Conservation (phyloP, 1,140 invertebrate species). For the Meteorus sp. region DNA sequence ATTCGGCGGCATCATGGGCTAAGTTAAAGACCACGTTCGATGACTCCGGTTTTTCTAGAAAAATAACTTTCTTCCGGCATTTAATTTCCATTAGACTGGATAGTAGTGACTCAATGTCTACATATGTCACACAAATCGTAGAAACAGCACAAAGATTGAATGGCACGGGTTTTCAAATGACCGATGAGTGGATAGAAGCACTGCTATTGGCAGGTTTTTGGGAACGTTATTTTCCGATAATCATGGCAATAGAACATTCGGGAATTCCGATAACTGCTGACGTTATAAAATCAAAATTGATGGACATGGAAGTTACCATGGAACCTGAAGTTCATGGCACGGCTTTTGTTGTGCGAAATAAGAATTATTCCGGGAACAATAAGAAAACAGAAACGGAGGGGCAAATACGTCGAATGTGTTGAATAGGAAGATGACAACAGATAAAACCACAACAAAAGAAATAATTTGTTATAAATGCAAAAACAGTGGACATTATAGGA, state of each 20-base stretch:
- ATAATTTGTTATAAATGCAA: neutral
- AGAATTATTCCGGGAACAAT: no score
- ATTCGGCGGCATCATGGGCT: slow-evolving; percentile 39
- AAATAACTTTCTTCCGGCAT: neutral
- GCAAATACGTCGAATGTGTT: no score
- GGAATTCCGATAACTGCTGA: slow-evolving; percentile 27
- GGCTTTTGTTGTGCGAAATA: no score
- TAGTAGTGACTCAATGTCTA: neutral
- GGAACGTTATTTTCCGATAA: slow-evolving; percentile 7
- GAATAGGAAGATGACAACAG: neutral
- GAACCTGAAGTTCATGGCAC: no score
- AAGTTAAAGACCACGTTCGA: slow-evolving; percentile 36
- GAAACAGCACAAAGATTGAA: slow-evolving; percentile 9
- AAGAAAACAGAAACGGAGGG: no score
- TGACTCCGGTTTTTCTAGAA: slow-evolving; percentile 11
- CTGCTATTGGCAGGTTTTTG: slow-evolving; percentile 11
- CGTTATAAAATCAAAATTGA: slow-evolving; percentile 30
- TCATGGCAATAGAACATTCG: no score
- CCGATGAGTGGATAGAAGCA: slow-evolving; percentile 20
- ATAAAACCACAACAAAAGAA: no score
- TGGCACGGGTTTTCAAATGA: neutral
- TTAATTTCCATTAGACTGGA: neutral
- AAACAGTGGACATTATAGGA: neutral
- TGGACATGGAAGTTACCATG: neutral
- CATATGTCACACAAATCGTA: slow-evolving; percentile 11